Percentiles rank a stretch among this genome's conserved stretches.
phyloP scores from a whole-genome alignment of 1,140 invertebrate genomes.

The Chrysopa pallens region DNA sequence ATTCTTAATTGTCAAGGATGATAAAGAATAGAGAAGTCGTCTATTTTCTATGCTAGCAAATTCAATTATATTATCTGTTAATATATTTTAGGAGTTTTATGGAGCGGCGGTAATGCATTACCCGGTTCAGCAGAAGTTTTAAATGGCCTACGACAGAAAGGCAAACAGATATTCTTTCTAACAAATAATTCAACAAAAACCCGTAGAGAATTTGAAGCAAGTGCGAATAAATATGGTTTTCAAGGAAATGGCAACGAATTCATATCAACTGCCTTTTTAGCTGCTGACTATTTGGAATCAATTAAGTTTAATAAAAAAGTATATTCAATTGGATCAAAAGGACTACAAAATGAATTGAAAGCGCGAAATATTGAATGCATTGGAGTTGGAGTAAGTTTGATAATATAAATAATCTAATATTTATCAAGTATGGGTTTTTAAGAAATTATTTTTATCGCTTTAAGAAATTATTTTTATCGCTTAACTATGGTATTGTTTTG shows the following conservation, averaged over 20 bases:
- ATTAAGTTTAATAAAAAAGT: slow-evolving; percentile 62
- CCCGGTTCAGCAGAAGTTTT: slow-evolving; percentile 51
- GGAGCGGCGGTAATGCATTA: slow-evolving; percentile 55
- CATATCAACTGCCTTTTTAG: slow-evolving; percentile 66
- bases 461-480: no score
- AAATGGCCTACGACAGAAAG: slow-evolving; percentile 45
- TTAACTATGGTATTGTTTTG: no score
- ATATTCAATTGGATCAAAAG: slow-evolving; percentile 69
- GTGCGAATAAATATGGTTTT: slow-evolving; percentile 62
- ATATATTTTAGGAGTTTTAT: slow-evolving; percentile 63
- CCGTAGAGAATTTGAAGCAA: slow-evolving; percentile 53
- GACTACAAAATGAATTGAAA: slow-evolving; percentile 65
- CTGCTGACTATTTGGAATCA: slow-evolving; percentile 61
- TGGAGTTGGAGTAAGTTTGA: slow-evolving; percentile 49
- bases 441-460: no score
- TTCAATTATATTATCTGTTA: no score
- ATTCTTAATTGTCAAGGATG: no score
- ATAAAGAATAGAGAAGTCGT: no score
- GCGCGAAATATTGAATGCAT: slow-evolving; percentile 52
- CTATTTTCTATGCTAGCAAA: no score
- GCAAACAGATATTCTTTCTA: slow-evolving; percentile 77
- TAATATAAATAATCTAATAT: no score
- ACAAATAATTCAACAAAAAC: slow-evolving; percentile 91
- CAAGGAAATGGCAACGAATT: slow-evolving; percentile 27
- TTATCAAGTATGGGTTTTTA: no score